Base-by-base conservation (phyloP, 1,140 invertebrate species). In the Leucophenga varia region DNA sequence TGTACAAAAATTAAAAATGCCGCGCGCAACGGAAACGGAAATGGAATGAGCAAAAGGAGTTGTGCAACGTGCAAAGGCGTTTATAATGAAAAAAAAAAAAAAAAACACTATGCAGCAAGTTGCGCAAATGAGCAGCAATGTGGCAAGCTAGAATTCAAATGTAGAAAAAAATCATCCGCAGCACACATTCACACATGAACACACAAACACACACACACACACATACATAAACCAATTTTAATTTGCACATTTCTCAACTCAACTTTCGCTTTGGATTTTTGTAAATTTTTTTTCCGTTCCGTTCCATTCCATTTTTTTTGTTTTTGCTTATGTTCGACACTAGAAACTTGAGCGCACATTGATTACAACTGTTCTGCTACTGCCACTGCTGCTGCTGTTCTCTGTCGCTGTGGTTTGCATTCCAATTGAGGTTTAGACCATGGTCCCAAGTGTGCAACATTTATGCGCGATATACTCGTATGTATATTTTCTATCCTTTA, bases 301-400 rank as follows among this genome's bases (percentile, higher is more conserved):
- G 30, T 43, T 53, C 41, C 19, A 35, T 32, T 30, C 18, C 13
- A 32, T 21, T 16, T 49, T 40, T 52, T 55, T 55, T 12, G 17
- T 8, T 17, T 49, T 35, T 52, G 48, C 37, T 46, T 28, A n/a
- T 20, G 10, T 3, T 38, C 28, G 18, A 1, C 21, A 38, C 14
- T 47, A 37, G 32, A 19, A 47, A 43, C 37, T 50, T 45, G 28
- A 45, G 50, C 19, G 40, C 39, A 53, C 59, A 57, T 57, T 57
- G 51, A 59, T 59, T 57, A 52, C 20, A 47, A 45, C 32, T 31
- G 20, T 32, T 18, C 16, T 31, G 8, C 34, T 40, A n/a, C 38
- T 25, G 37, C 17, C 17, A 12, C 17, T 19, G 17, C 20, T 6
- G 3, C n/a, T 8, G 9, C 20, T 12, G 8, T 10, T 21, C n/a